Base-by-base conservation (phyloP, 2,888 invertebrate species). In the Rotaria socialis region DNA sequence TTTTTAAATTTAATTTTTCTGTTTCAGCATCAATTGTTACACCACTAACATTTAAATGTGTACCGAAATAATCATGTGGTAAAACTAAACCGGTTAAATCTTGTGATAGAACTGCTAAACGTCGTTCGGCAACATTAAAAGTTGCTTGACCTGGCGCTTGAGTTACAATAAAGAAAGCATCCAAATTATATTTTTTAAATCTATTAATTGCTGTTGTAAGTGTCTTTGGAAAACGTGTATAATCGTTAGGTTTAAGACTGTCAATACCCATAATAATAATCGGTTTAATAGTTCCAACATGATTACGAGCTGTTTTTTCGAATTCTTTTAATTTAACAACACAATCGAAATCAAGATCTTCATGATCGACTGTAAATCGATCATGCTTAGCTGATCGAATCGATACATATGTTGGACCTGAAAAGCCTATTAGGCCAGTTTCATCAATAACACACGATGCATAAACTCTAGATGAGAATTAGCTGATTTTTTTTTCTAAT, bases 61-160 rank as follows among this genome's bases (percentile, higher is more conserved):
- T 47, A 47, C 80, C 80, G n/a, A 80, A 80, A 47, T 80, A 47
- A 80, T 80, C 80, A 80, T 80, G 43, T n/a, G 80, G 80, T 80
- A 80, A 47, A 47, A 80, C 47, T 43, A 80, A 47, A n/a, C 80
- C 80, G n/a, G 80, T n/a, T 80, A 80, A 47, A 80, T 80, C 47
- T 47, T 80, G 80, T 80, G 80, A 80, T 47, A 80, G 35, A 4
- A 24, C 10, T 47, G 80, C 80, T 47, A 80, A 47, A 47, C 80
- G 80, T n/a, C 80, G 24, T 80, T 80, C 80, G 11, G 47, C 47
- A 47, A 80, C 14, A 47, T 47, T 80, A 24, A 47, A 47, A 11
- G 3, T 11, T 47, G n/a, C n/a, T 47, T 80, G 80, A n/a, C 80
- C 80, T 14, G 47, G 80, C 47, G 80, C 47, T 47, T 80, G 80